Conservation (phyloP, 1,140 invertebrate species). For the Scaptomyza graminum region DNA sequence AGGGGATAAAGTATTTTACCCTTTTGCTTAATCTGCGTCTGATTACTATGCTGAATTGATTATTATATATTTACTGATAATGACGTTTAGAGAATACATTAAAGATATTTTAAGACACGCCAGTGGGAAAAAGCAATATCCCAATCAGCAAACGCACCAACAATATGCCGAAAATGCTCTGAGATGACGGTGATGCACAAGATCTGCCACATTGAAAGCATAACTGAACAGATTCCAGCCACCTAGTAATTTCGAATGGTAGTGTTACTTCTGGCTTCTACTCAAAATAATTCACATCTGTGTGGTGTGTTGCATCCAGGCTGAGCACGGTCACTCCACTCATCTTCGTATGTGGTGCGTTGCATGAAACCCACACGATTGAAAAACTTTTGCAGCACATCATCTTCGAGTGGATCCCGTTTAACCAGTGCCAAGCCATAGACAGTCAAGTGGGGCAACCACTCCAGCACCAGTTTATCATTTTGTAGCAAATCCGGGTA, state of each 20-base stretch:
- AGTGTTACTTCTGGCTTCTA: constrained; percentile 88
- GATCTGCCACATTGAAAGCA: constrained; percentile 85
- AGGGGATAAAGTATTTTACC: too few relatives aligned
- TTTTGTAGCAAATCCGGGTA: constrained; percentile 85
- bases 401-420: constrained; percentile 85
- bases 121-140: constrained; percentile 88
- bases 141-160: constrained; percentile 90
- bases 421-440: constrained; percentile 87
- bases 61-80: background rate
- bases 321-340: constrained; percentile 87
- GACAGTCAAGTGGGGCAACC: constrained; percentile 86
- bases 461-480: constrained; percentile 85
- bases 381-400: constrained; percentile 85
- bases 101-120: constrained; percentile 80
- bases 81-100: background rate
- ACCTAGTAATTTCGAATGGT: constrained; percentile 86
- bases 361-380: constrained; percentile 87
- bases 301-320: constrained; percentile 87
- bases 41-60: too few relatives aligned
- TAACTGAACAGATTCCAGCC: constrained; percentile 87
- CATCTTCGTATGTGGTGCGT: constrained; percentile 86
- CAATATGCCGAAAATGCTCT: constrained; percentile 86
- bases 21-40: too few relatives aligned
- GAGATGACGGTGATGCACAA: constrained; percentile 85
- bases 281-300: constrained; percentile 89